Evolutionary conservation across 2,113 vertebrate genomes (phyloP).

Genomic region (Bubalus kerabau): DNA sequence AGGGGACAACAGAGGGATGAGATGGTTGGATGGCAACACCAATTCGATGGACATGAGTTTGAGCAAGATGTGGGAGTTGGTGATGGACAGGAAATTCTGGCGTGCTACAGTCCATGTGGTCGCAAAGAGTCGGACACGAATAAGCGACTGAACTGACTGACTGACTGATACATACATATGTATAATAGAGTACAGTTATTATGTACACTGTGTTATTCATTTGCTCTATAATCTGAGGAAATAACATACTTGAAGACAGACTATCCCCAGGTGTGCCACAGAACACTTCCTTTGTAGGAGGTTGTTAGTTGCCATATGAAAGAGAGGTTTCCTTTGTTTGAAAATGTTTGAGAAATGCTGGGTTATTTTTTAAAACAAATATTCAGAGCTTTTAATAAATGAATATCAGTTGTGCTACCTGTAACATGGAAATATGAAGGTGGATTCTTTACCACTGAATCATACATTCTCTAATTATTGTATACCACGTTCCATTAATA

Average conservation of each 20-base stretch:
- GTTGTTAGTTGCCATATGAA: neutral
- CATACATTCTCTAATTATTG: neutral
- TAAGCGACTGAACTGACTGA: neutral
- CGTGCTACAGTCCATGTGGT: neutral
- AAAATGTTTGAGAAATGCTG: neutral
- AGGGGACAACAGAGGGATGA: neutral
- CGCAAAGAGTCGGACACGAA: fast-evolving
- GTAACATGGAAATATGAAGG: neutral
- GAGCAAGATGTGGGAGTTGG: neutral
- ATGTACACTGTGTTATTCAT: neutral
- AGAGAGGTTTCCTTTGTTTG: neutral
- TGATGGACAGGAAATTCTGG: neutral
- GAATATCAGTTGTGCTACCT: neutral
- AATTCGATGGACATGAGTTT: neutral
- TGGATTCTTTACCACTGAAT: neutral
- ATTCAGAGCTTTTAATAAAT: neutral
- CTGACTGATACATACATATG: neutral
- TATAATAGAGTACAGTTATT: neutral
- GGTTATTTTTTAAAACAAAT: neutral
- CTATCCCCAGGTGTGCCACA: neutral
- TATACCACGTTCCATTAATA: neutral
- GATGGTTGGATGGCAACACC: neutral
- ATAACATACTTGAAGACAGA: neutral
- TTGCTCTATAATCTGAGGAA: neutral
- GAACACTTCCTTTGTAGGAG: neutral